Base-by-base conservation (phyloP, 2,888 invertebrate species). In the Trichopoda pennipes region DNA sequence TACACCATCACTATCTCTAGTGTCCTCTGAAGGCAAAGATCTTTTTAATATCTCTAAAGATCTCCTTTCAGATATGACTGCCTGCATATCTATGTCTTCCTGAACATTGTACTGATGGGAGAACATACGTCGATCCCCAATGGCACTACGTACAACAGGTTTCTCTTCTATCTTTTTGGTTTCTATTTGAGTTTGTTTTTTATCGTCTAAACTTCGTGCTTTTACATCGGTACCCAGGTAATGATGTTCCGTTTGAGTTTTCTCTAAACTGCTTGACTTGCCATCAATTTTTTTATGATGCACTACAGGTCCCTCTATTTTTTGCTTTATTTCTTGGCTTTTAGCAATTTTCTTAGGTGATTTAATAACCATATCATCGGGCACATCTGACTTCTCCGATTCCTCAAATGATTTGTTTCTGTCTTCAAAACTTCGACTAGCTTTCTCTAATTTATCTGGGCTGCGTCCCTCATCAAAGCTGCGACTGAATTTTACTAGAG, bases 181-280 rank as follows among this genome's bases (percentile, higher is more conserved):
- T 55, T 88, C 88, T 3, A 85, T 49, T 6, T 85, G 66, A 0
- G 81, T 81, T 44, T 87, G 86, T 51, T 87, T 88, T 86, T 94
- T 93, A 85, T 94, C 92, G 87, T 95, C 95, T 19, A 95, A 91
- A 85, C 95, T 95, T 87, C 94, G 94, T 0, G 95, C 93, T 87
- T 94, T 94, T 0, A 94, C 92, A 88, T 95, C 94, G 0, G 92
- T 90, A 32, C 92, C 93, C 1, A 94, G 91, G 49, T 93, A 92
- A 84, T 94, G 93, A 68, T 92, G 92, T 69, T 94, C 94, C 1
- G 91, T 92, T 77, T 93, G 94, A 75, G 94, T 93, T 87, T 93
- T 92, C 85, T 95, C 95, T 75, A 94, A 92, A 86, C 94, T 94
- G 86, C 94, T 94, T 0, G 94, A 94, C 85, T 94, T 94, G 1